Base-by-base conservation (phyloP, 2,113 vertebrate species). In the Hystrix brachyura region DNA sequence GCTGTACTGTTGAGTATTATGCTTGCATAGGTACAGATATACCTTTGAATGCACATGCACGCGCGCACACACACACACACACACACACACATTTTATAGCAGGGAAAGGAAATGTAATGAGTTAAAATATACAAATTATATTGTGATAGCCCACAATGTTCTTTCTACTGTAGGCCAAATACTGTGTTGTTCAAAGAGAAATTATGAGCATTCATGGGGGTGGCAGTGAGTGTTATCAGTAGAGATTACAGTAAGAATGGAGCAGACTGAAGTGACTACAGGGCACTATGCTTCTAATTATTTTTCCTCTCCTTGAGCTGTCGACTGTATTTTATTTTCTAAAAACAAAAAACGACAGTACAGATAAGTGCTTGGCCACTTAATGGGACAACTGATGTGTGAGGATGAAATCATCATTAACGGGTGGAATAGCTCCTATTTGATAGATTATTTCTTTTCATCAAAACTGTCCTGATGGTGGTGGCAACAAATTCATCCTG, bases 321-420 rank as follows among this genome's bases (percentile, higher is more conserved):
- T 89, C 32, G 67, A 69, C 19, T 15, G 38, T 21, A 87, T 69
- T 97, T 94, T 7, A 65, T 94, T 93, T 62, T 90, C 64, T 78
- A 74, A 95, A 94, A 90, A 29, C 59, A 67, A 67, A 69, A 90
- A 80, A 62, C 59, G 43, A 51, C 21, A 11, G 7, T 29, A 25
- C 17, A 90, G 85, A 38, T 21, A 92, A 95, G n/a, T 43, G 19
- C 32, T 62, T 95, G 60, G 3, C 32, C 92, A 27, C 46, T 62
- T 64, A 72, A 87, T 83, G 57, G 87, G 71, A 65, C 34, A 80
- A 80, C 6, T 65, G 64, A 60, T 27, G n/a, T 9, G 10, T 21
- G 69, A 81, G 32, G 67, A 64, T 83, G 17, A 67, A 90, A 60
- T 81, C 57, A 48, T 60, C 38, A n/a, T 62, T 84, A 2, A 81